A percentile compares a stretch with the other conserved stretches of the same genome.
Conservation (phyloP, 1,140 invertebrate species). For the Trachymyrmex septentrionalis region DNA sequence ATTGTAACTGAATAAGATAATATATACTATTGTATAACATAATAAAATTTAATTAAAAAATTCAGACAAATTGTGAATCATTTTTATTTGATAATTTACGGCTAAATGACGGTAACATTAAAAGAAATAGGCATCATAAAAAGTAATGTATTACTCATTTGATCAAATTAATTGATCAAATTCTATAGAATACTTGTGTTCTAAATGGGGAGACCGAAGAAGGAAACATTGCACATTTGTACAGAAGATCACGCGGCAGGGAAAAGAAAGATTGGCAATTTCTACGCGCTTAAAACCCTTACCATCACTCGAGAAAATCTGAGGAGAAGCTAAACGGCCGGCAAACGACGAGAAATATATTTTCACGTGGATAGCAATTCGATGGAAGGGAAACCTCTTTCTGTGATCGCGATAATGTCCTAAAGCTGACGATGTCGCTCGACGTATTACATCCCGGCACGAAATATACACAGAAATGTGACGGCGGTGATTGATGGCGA, state of each 20-base stretch:
- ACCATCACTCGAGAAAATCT: not conserved
- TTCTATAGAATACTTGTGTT: not conserved
- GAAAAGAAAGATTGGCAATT: constrained; percentile 14
- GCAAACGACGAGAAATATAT: constrained; percentile 21
- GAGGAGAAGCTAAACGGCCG: constrained; percentile 40
- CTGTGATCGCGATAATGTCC: constrained; percentile 42
- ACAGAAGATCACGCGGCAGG: constrained; percentile 51
- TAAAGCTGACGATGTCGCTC: constrained; percentile 26
- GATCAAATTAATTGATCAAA: constrained; percentile 15
- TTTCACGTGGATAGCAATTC: not conserved
- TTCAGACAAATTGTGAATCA: not conserved
- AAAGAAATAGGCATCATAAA: not conserved
- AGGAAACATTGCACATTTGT: constrained; percentile 45
- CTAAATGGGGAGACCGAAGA: not conserved
- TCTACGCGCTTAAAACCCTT: constrained; percentile 30
- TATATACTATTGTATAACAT: not conserved
- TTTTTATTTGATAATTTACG: not conserved
- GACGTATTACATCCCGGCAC: constrained; percentile 32
- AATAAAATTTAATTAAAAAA: not conserved
- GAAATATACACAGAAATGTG: constrained; percentile 48
- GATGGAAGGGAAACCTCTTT: not conserved
- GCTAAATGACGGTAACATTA: not conserved
- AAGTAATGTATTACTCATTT: not conserved
- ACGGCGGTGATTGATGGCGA: constrained; percentile 49
- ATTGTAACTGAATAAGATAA: not conserved